Conservation (phyloP, 2,888 invertebrate species). For the Aromia moschata region DNA sequence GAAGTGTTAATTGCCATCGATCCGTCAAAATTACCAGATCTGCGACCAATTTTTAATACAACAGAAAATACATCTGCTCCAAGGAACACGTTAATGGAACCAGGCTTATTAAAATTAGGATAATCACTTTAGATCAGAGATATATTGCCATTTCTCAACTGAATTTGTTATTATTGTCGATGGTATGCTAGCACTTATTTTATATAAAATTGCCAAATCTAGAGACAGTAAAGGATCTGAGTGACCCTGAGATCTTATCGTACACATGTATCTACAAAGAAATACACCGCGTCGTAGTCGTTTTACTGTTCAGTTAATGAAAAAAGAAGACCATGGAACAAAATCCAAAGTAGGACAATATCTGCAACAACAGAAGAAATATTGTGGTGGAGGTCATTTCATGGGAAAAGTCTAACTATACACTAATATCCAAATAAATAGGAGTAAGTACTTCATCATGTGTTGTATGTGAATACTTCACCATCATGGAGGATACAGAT, state of each 20-base stretch:
- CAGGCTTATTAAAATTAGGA: neutral
- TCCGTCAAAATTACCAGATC: neutral
- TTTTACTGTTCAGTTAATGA: too few species aligned
- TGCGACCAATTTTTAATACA: neutral
- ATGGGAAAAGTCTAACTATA: too few species aligned
- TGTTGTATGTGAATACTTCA: too few species aligned
- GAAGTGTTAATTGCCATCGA: neutral
- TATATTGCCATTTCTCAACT: neutral
- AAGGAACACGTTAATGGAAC: neutral
- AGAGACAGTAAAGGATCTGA: neutral
- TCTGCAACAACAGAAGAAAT: too few species aligned
- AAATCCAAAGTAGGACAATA: too few species aligned
- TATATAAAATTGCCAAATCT: neutral
- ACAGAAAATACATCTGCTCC: neutral
- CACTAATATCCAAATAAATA: too few species aligned
- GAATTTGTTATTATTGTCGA: neutral
- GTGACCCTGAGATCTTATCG: neutral
- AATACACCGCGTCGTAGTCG: too few species aligned
- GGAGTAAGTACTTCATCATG: too few species aligned
- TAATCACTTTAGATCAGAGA: neutral
- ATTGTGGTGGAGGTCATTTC: too few species aligned
- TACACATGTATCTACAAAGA: too few species aligned
- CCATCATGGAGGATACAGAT: too few species aligned
- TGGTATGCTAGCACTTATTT: neutral
- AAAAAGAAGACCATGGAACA: too few species aligned